Evolutionary conservation across 1,140 invertebrate species (phyloP).

Genomic region (Leptinotarsa defecta): DNA sequence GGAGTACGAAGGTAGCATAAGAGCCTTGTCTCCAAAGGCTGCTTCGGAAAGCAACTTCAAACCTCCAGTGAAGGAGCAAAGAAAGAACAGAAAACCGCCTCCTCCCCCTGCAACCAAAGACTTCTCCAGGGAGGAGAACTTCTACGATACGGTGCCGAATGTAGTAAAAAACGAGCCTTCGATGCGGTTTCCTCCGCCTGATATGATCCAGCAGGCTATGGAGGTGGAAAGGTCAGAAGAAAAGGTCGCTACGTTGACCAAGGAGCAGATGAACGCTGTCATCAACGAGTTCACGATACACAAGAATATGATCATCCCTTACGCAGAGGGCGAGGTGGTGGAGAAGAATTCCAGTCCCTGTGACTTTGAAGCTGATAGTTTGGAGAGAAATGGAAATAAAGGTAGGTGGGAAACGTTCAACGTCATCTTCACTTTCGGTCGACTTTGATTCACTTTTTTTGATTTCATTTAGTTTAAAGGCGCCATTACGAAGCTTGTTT

Average conservation of each 20-base stretch:
- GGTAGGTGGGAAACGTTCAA: not conserved
- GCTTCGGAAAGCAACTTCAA: slow-evolving; percentile 16
- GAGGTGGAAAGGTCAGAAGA: slow-evolving; percentile 55
- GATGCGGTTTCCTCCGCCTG: slow-evolving; percentile 54
- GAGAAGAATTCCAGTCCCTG: slow-evolving; percentile 39
- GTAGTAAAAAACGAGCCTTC: slow-evolving; percentile 22
- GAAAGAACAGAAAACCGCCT: slow-evolving; percentile 34
- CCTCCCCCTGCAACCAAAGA: slow-evolving; percentile 34
- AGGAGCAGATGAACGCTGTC: slow-evolving; percentile 63
- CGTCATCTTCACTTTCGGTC: no score
- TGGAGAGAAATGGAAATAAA: slow-evolving; percentile 65
- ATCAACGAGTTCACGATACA: slow-evolving; percentile 60
- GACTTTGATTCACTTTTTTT: no score
- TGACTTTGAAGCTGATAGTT: slow-evolving; percentile 79
- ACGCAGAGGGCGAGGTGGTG: slow-evolving; percentile 7
- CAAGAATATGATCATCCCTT: slow-evolving; percentile 39
- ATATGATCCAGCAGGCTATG: slow-evolving; percentile 67
- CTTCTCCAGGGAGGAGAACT: slow-evolving; percentile 42
- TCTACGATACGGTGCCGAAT: slow-evolving; percentile 42
- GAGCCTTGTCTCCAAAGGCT: not conserved
- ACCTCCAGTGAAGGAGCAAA: slow-evolving; percentile 12
- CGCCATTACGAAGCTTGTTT: no score
- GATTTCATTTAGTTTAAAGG: no score
- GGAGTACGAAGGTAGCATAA: slow-evolving; percentile 2
- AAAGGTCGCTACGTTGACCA: slow-evolving; percentile 58